phyloP scores from a whole-genome alignment of 2,797 vertebrate species.

The Phaenicophaeus curvirostris region DNA sequence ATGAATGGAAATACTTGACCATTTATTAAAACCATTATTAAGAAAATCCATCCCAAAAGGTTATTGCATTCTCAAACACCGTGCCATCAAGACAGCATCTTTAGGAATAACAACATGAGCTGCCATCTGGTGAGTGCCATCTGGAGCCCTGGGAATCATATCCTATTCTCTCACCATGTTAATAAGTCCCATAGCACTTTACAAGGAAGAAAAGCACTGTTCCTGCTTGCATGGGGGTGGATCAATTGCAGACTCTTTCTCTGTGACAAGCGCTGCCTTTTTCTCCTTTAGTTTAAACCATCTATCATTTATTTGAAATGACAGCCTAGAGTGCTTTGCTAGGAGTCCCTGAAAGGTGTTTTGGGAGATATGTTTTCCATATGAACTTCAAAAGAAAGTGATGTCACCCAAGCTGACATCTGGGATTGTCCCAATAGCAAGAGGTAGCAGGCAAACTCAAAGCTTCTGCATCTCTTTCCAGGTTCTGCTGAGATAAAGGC shows the following conservation, averaged over 20 bases:
- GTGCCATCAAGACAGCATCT: neutral
- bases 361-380: neutral
- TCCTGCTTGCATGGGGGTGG: neutral
- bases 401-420: neutral
- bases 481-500: neutral
- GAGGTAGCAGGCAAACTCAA: neutral
- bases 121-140: conserved; percentile 15
- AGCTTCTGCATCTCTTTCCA: neutral
- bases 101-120: neutral
- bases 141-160: conserved; percentile 6
- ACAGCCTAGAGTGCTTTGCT: neutral
- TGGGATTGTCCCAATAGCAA: neutral
- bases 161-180: neutral
- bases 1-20: neutral
- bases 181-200: neutral
- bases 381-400: neutral
- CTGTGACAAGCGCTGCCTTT: neutral
- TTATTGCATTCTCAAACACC: neutral
- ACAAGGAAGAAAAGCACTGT: neutral
- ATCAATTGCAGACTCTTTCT: neutral
- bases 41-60: neutral
- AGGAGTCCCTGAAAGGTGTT: neutral
- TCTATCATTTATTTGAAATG: neutral
- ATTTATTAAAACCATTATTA: neutral
- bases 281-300: neutral